Base-by-base conservation (phyloP, 1,140 invertebrate species). In the Mercenaria mercenaria region DNA sequence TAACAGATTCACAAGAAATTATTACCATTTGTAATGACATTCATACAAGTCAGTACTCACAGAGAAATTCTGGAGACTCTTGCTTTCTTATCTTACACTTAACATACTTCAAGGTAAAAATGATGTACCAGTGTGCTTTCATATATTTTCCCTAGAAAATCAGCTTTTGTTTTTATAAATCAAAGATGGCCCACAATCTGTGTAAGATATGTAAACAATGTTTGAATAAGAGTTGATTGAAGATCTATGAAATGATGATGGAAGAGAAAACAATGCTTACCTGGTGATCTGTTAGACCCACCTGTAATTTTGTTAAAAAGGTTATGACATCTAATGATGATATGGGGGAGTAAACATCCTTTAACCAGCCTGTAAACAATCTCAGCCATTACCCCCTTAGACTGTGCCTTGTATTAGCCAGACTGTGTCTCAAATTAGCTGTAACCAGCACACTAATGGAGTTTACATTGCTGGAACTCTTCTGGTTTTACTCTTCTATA, bases 281-380 rank as follows among this genome's bases (percentile, higher is more conserved):
- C 67, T 72, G 67, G 67, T 32, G 61, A 20, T 3, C 61, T 67
- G n/a, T n/a, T 67, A 32, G n/a, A 34, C 61, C 67, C 67, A 72
- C 67, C 34, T 72, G 37, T 72, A 72, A 79, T 52, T 52, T 56
- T 56, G 84, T 76, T 87, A 76, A 74, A 77, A 87, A 87, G 84
- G 84, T 87, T 76, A 76, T 87, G 84, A 87, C 84, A 77, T 87
- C 41, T n/a, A 29, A 39, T 29, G 37, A 52, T 59, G 84, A 87
- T 43, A 87, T 76, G 37, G 39, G 26, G 69, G 47, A 39, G 47
- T 87, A 87, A 87, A 87, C 84, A 77, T 87, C 84, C 84, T 87
- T 77, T 64, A 47, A 23, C 34, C 32, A 43, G 80, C 52, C 50
- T 77, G 72, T 87, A 87, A 87, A 87, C 84, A 87, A 72, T 41